Conservation (phyloP, 2,888 invertebrate species). For the Hypselothyrea guttata region DNA sequence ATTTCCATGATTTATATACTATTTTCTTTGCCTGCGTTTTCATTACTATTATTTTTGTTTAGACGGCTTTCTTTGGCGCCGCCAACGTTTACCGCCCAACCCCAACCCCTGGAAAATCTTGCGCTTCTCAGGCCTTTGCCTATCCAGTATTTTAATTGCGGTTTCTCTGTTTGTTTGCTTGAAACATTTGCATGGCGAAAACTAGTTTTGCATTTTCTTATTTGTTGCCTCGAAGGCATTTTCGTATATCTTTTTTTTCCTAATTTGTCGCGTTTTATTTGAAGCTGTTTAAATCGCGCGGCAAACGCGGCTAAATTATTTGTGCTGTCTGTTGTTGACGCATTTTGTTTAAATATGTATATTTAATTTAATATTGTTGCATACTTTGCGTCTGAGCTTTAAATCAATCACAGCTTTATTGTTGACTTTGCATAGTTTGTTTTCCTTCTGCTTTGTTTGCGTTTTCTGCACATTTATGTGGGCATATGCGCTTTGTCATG, state of each 20-base stretch:
- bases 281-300: slow-evolving; percentile 39
- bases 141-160: slow-evolving; percentile 32
- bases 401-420: slow-evolving; percentile 31
- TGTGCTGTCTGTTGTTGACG: slow-evolving; percentile 21
- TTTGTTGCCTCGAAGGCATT: slow-evolving; percentile 19
- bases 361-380: slow-evolving; percentile 36
- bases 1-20: slow-evolving; percentile 67
- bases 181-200: slow-evolving; percentile 44
- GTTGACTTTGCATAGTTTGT: slow-evolving; percentile 19
- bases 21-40: slow-evolving; percentile 53
- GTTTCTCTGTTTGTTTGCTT: slow-evolving; percentile 35
- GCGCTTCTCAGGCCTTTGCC: slow-evolving; percentile 7
- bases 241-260: slow-evolving; percentile 3
- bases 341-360: slow-evolving; percentile 19
- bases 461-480: slow-evolving; percentile 10
- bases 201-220: slow-evolving; percentile 33
- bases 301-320: slow-evolving; percentile 3
- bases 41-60: slow-evolving; percentile 51
- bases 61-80: slow-evolving; percentile 58
- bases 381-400: slow-evolving; percentile 62
- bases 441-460: slow-evolving; percentile 5
- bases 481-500: slow-evolving; percentile 4
- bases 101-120: slow-evolving; percentile 24
- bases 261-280: slow-evolving; percentile 14
- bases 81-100: slow-evolving; percentile 25